Evolutionary conservation across 2,888 invertebrate genomes (phyloP), one percentile per base, ranked within the genome.

Genomic region (Oegoconia quadripuncta): DNA sequence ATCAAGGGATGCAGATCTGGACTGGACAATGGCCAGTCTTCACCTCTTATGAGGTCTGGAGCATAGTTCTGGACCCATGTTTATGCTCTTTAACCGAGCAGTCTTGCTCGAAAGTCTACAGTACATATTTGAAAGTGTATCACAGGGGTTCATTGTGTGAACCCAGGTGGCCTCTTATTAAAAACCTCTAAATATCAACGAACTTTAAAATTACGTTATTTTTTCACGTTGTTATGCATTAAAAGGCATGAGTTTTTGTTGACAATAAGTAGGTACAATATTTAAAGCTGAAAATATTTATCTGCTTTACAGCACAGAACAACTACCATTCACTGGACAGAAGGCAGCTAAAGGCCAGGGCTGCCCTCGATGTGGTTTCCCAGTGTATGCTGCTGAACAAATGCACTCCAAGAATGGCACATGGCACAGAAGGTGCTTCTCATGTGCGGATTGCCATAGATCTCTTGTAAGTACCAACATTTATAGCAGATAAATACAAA

Each of bases 381-480:
- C 94, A 34, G 98, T 98, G 2, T 98, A 95, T 79, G 96, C 96
- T 55, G 98, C 98, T 38, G 98, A 98, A 89, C 96, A 97, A 83
- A 97, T 97, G 94, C 92, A 97, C 88, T 97, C 97, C 84, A 97
- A 96, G 88, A 95, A 94, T 79, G 92, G 93, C 70, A 89, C 94
- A 65, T 96, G 95, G 95, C 98, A 98, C 89, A 96, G 93, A 83
- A 88, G 94, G 57, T 98, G 98, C 89, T 98, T 98, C 91, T 93
- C 93, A 80, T 98, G 98, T 83, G 91, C 91, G 35, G 95, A 93
- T 59, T 97, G 96, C 81, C 92, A 93, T 64, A 93, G 93, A 80
- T 95, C 95, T 58, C 89, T 95, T 74, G 88, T 88, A 77, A 88
- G 88, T 82, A 64, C n/a, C 14, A 23, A n/a, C 4, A 12, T 34